A percentile compares a stretch with the other conserved stretches of the same genome.
Evolutionary conservation across 2,113 vertebrate species (phyloP).

Genomic region (Macrotis lagotis): DNA sequence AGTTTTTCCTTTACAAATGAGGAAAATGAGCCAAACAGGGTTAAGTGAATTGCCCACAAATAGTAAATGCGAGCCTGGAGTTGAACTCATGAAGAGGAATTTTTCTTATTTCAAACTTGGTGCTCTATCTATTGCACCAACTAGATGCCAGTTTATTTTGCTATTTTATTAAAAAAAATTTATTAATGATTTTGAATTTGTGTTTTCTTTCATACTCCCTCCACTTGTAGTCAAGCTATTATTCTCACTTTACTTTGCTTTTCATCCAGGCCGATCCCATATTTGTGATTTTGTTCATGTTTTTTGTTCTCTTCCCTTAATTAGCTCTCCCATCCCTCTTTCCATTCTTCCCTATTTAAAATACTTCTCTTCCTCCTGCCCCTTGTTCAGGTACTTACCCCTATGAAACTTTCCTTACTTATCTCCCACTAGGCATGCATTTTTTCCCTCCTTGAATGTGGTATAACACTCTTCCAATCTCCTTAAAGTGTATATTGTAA

Average conservation of each 20-base stretch:
- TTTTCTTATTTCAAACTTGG: no score
- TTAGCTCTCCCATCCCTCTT: not conserved
- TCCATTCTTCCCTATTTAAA: not conserved
- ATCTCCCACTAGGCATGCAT: not conserved
- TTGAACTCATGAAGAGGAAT: no score
- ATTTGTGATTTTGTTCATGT: not conserved
- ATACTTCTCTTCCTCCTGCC: not conserved
- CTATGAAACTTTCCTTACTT: not conserved
- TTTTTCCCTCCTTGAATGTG: not conserved
- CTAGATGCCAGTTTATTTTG: no score
- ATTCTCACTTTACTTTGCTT: not conserved
- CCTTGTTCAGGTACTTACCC: not conserved
- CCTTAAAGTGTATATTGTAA: not conserved
- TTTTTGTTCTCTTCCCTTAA: no score
- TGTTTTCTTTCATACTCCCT: not conserved
- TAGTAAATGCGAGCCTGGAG: no score
- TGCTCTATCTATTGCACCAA: no score
- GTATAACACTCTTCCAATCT: not conserved
- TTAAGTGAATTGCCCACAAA: no score
- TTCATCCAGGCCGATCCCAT: not conserved
- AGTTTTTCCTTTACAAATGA: no score
- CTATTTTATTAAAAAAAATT: not conserved
- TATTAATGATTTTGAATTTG: not conserved
- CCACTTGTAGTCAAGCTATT: not conserved
- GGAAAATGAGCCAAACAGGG: no score